Evolutionary conservation across 2,113 vertebrate genomes (phyloP).

Genomic region (Lampris megalopsis): DNA sequence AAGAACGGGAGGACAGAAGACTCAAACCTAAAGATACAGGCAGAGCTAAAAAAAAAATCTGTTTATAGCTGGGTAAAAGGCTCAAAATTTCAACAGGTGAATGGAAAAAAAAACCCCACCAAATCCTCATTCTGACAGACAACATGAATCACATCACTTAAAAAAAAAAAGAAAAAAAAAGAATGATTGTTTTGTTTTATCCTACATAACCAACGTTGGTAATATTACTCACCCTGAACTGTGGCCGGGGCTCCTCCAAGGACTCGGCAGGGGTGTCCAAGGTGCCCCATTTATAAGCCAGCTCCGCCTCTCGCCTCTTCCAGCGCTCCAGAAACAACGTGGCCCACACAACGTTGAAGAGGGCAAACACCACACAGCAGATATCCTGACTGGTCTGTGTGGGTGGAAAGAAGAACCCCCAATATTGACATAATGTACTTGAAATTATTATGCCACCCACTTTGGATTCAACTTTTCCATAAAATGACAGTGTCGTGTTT

Average conservation of each 20-base stretch:
- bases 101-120: too few species aligned
- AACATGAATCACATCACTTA: neutral
- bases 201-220: neutral
- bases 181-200: neutral
- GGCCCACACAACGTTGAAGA: slow-evolving; percentile 97
- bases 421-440: neutral
- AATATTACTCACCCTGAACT: slow-evolving; percentile 90
- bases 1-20: neutral
- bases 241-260: slow-evolving; percentile 94
- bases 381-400: slow-evolving; percentile 94
- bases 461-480: neutral
- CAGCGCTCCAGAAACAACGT: slow-evolving; percentile 96
- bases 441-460: slow-evolving; percentile 3
- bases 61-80: too few species aligned
- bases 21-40: neutral
- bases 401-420: slow-evolving; percentile 2
- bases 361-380: slow-evolving; percentile 94
- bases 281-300: slow-evolving; percentile 96
- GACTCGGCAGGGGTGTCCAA: slow-evolving; percentile 91
- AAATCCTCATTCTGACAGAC: too few species aligned
- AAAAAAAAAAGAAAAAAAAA: neutral
- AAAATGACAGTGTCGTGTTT: neutral
- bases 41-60: too few species aligned
- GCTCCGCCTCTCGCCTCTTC: slow-evolving; percentile 93
- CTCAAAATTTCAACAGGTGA: too few species aligned